Evolutionary conservation across 2,113 vertebrate genomes (phyloP).

Genomic region (Epinephelus fuscoguttatus): DNA sequence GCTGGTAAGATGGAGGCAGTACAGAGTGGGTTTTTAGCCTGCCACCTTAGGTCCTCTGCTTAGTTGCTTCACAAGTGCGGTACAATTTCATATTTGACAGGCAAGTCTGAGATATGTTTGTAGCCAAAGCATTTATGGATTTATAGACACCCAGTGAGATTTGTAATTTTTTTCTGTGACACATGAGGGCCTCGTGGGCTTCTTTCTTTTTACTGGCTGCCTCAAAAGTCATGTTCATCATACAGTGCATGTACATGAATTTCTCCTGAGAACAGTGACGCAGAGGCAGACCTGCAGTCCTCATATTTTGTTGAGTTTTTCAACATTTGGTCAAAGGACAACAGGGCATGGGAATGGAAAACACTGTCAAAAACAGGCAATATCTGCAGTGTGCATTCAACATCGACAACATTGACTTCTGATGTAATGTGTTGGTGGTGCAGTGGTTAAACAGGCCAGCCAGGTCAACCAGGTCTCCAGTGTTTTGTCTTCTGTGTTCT

Average conservation of each 20-base stretch:
- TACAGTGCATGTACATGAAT: not conserved
- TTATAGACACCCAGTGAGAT: not conserved
- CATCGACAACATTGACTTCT: not conserved
- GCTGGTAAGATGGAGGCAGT: not conserved
- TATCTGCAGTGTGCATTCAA: no score
- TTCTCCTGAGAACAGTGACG: not conserved
- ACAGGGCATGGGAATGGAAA: not conserved
- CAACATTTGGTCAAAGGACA: not conserved
- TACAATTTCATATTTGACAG: not conserved
- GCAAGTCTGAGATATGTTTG: not conserved
- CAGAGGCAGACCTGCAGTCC: not conserved
- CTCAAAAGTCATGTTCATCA: not conserved
- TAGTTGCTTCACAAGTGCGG: not conserved
- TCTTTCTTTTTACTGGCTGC: not conserved
- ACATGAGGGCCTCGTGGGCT: not conserved
- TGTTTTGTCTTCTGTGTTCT: conserved; percentile 10
- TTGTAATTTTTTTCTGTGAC: not conserved
- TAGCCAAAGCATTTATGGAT: not conserved
- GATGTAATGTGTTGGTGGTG: not conserved
- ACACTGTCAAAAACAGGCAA: not conserved
- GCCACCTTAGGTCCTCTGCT: not conserved
- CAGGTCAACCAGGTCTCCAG: conserved; percentile 1
- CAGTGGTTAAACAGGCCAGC: not conserved
- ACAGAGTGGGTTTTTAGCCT: not conserved
- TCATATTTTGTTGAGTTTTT: conserved; percentile 7